phyloP scores from a whole-genome alignment of 2,113 vertebrate genomes.

The Hydrochoerus hydrochaeris region DNA sequence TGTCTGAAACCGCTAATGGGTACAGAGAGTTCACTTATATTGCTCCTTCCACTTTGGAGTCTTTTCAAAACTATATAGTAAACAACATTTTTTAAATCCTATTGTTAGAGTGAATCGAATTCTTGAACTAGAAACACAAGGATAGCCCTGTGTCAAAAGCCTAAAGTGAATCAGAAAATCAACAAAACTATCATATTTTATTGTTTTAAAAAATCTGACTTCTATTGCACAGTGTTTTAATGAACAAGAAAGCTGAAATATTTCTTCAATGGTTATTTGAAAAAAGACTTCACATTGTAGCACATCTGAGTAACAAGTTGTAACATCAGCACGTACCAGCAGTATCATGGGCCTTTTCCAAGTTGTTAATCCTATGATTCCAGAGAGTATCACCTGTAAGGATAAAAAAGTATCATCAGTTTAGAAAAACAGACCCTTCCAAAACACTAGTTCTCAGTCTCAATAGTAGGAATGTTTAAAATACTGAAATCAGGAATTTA shows the following conservation, averaged over 20 bases:
- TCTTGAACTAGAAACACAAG: neutral
- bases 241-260: neutral
- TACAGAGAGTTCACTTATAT: neutral
- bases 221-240: neutral
- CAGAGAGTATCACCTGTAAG: slow-evolving; percentile 92
- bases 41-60: neutral
- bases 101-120: neutral
- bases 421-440: neutral
- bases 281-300: neutral
- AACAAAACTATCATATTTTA: neutral
- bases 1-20: neutral
- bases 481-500: neutral
- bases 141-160: neutral
- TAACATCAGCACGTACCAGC: slow-evolving; percentile 87
- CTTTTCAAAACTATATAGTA: neutral
- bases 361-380: slow-evolving; percentile 90
- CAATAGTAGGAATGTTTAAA: neutral
- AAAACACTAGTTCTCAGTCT: neutral
- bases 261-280: slow-evolving; percentile 15
- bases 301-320: neutral
- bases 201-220: neutral
- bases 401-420: slow-evolving; percentile 69
- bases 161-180: neutral
- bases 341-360: slow-evolving; percentile 90
- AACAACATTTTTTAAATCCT: neutral